Percentiles rank a stretch among this genome's conserved stretches.
Evolutionary conservation across 30 jellyfish, hydroid and myxozoan species (phyloP).

Genomic region (Cassiopea xamachana): DNA sequence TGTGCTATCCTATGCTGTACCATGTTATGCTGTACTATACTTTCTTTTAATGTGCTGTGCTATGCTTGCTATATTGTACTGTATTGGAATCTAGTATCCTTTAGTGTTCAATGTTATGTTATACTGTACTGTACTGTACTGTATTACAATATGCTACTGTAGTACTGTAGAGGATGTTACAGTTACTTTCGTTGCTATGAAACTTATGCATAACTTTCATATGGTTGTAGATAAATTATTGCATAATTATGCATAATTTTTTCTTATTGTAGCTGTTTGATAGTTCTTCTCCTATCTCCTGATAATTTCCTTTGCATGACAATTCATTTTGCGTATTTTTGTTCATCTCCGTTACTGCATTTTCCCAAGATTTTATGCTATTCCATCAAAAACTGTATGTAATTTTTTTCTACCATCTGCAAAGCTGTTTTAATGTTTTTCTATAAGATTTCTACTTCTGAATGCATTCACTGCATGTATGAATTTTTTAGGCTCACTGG

Average conservation of each 20-base stretch:
- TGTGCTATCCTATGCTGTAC: not conserved
- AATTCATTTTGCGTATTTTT: no score
- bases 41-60: not conserved
- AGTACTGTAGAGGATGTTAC: not conserved
- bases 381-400: no score
- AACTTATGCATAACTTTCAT: no score
- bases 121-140: not conserved
- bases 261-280: no score
- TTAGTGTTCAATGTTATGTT: not conserved
- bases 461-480: not conserved
- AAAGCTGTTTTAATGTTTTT: not conserved
- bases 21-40: not conserved
- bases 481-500: slow-evolving; percentile 81
- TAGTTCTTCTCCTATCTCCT: no score
- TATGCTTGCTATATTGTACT: not conserved
- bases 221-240: no score
- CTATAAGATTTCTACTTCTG: not conserved
- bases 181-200: no score
- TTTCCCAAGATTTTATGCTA: no score
- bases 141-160: not conserved
- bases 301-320: no score
- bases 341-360: no score
- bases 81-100: not conserved
- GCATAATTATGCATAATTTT: no score
- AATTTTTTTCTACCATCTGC: not conserved